These are phyloP conservation scores for Drosophila repletoides DNA, from an alignment of 1,140 invertebrate species.

Conservation along the genomic window DNA sequence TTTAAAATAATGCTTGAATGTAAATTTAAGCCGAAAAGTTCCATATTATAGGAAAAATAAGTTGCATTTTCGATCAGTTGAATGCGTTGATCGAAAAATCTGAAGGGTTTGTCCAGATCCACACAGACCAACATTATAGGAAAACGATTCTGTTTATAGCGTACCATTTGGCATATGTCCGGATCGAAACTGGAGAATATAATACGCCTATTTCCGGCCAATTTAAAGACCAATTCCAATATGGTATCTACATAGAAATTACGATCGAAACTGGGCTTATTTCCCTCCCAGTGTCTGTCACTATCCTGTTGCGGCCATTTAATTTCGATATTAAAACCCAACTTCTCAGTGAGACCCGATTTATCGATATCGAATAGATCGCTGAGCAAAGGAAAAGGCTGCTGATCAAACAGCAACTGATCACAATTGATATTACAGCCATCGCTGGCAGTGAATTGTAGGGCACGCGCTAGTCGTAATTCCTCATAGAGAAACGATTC, in stretches of 20 bases:
- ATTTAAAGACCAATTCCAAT: slow-evolving; percentile 89
- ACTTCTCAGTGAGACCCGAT: slow-evolving; percentile 86
- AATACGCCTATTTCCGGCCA: slow-evolving; percentile 90
- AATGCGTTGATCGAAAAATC: slow-evolving; percentile 90
- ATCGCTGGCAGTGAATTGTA: slow-evolving; percentile 16
- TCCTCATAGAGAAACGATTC: slow-evolving; percentile 46
- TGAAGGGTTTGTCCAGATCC: slow-evolving; percentile 88
- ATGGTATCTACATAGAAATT: slow-evolving; percentile 93
- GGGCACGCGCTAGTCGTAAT: background rate
- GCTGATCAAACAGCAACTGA: slow-evolving; percentile 90
- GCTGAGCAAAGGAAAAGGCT: slow-evolving; percentile 94
- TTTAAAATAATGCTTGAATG: slow-evolving; percentile 93
- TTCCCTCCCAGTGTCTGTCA: slow-evolving; percentile 90
- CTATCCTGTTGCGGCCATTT: slow-evolving; percentile 95
- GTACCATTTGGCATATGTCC: slow-evolving; percentile 95
- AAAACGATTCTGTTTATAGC: slow-evolving; percentile 96
- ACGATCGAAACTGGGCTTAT: slow-evolving; percentile 89
- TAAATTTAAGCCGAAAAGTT: slow-evolving; percentile 92
- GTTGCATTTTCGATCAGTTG: slow-evolving; percentile 90
- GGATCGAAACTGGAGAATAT: slow-evolving; percentile 97
- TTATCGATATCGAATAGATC: slow-evolving; percentile 86
- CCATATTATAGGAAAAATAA: slow-evolving; percentile 88
- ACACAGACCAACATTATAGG: slow-evolving; percentile 94
- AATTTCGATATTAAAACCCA: slow-evolving; percentile 97
- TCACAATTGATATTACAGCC: slow-evolving; percentile 76